A percentile compares a stretch with the other conserved stretches of the same genome.
Evolutionary conservation across 2,888 invertebrate genomes (phyloP).

Genomic region (Minunthozetes semirufus): DNA sequence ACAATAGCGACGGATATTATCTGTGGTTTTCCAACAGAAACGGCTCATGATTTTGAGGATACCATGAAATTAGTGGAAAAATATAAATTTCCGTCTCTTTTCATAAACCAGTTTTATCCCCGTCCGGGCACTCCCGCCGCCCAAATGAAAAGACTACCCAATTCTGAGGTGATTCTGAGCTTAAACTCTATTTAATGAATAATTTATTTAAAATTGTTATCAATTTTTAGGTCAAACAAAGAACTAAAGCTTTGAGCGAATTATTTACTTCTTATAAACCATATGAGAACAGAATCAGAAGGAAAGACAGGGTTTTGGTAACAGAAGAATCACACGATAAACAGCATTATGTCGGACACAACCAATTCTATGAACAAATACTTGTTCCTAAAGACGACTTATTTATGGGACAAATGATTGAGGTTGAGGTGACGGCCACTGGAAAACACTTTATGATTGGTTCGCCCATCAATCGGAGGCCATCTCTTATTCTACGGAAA

Average conservation of each 20-base stretch:
- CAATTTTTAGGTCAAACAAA: slow-evolving; percentile 65
- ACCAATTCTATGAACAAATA: slow-evolving; percentile 85
- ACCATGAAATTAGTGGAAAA: slow-evolving; percentile 74
- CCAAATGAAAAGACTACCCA: slow-evolving; percentile 71
- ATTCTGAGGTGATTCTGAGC: slow-evolving; percentile 59
- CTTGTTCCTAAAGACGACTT: slow-evolving; percentile 68
- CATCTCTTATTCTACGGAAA: neutral
- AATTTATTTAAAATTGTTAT: slow-evolving; percentile 18
- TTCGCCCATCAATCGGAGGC: slow-evolving; percentile 34
- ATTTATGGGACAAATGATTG: slow-evolving; percentile 73
- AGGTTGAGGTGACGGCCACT: slow-evolving; percentile 60
- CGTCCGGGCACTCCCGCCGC: slow-evolving; percentile 95
- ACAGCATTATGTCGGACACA: slow-evolving; percentile 84
- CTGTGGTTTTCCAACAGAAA: slow-evolving; percentile 97
- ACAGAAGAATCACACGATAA: slow-evolving; percentile 90
- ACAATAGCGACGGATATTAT: slow-evolving; percentile 97
- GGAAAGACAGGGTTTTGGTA: slow-evolving; percentile 70
- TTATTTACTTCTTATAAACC: slow-evolving; percentile 80
- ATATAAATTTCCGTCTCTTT: slow-evolving; percentile 84
- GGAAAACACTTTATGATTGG: slow-evolving; percentile 52
- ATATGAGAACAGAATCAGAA: slow-evolving; percentile 62
- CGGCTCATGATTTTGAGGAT: slow-evolving; percentile 76
- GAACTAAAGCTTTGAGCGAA: slow-evolving; percentile 79
- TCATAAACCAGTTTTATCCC: slow-evolving; percentile 97
- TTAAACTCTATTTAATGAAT: neutral